These are phyloP conservation scores for Vespertilio murinus DNA, from an alignment of 2,797 vertebrate species.

Conservation along the genomic window DNA sequence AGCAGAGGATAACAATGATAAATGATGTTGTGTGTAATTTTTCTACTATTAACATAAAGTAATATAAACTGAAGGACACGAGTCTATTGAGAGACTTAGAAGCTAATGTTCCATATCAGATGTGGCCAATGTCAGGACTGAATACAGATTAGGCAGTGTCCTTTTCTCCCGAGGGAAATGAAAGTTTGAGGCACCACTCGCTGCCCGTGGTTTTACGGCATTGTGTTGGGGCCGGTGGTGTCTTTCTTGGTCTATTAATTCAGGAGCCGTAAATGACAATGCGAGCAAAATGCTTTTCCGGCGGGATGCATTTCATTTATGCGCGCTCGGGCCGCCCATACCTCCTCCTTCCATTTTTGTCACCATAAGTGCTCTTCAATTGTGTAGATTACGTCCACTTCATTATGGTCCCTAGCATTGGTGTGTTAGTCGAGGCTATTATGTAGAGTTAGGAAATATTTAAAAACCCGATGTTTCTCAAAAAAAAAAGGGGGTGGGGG, in stretches of 20 bases:
- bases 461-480: constrained; percentile 30
- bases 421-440: constrained; percentile 57
- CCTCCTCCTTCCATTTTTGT: constrained; percentile 82
- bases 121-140: constrained; percentile 99
- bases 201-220: constrained; percentile 94
- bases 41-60: constrained; percentile 99
- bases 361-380: constrained; percentile 83
- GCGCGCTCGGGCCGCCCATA: constrained; percentile 74
- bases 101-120: constrained; percentile 99
- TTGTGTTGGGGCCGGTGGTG: constrained; percentile 93
- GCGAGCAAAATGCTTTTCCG: constrained; percentile 87
- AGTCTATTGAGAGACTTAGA: constrained; percentile 99
- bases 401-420: constrained; percentile 68
- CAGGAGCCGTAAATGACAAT: constrained; percentile 88
- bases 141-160: constrained; percentile 99
- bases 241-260: constrained; percentile 98
- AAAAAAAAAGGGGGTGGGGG: neutral
- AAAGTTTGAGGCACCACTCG: constrained; percentile 94
- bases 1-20: constrained; percentile 98
- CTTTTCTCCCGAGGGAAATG: constrained; percentile 96
- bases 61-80: constrained; percentile 99
- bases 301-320: constrained; percentile 87
- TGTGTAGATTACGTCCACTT: constrained; percentile 78
- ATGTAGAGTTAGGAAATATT: constrained; percentile 48
- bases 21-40: constrained; percentile 99